phyloP scores from a whole-genome alignment of 2,113 vertebrate species.

The Varanus komodoensis region DNA sequence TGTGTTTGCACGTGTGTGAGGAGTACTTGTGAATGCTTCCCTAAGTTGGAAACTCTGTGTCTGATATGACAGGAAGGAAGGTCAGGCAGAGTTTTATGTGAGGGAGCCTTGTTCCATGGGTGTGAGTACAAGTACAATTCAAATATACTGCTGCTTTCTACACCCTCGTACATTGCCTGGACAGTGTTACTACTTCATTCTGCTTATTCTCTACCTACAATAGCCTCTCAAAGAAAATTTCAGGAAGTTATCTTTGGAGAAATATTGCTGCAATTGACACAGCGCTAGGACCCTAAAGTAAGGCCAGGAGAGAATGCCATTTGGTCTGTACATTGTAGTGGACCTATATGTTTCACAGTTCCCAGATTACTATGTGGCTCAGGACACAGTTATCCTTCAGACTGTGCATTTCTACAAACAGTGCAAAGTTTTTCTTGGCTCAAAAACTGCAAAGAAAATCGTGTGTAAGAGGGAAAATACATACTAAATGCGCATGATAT shows the following conservation, averaged over 20 bases:
- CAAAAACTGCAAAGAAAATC: too few relatives aligned
- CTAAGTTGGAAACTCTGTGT: neutral
- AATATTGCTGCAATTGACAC: constrained; percentile 57
- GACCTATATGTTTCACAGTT: too few relatives aligned
- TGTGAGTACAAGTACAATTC: neutral
- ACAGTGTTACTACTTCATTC: neutral
- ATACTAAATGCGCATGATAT: too few relatives aligned
- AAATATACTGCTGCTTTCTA: too few relatives aligned
- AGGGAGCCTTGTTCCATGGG: neutral
- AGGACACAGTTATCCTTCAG: too few relatives aligned
- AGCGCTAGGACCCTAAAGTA: neutral
- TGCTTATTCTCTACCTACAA: neutral
- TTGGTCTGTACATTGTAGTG: too few relatives aligned
- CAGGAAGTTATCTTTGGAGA: neutral
- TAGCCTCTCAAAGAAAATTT: neutral
- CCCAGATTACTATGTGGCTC: too few relatives aligned
- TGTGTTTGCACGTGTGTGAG: too few relatives aligned
- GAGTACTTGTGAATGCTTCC: neutral
- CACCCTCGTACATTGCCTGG: neutral
- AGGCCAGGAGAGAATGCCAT: neutral
- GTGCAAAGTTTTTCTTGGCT: too few relatives aligned
- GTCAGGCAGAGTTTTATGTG: neutral
- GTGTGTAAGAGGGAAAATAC: too few relatives aligned
- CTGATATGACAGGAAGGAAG: neutral
- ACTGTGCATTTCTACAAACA: too few relatives aligned